Base-by-base conservation (phyloP, 2,797 vertebrate genomes). In the Chaenodraco wilsoni region DNA sequence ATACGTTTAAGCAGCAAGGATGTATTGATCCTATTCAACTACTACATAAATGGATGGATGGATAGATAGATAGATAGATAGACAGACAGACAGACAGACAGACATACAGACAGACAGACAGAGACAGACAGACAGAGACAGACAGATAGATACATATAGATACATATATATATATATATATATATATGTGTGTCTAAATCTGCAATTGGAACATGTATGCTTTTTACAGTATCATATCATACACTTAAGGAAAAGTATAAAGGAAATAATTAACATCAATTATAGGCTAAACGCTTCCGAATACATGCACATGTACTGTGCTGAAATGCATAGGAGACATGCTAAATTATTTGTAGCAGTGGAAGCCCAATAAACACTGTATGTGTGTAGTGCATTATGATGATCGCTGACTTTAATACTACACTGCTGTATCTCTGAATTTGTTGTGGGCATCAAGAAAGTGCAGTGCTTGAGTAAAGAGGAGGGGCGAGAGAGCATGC, bases 401-500 rank as follows among this genome's bases (percentile, higher is more conserved):
- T 33, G n/a, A 52, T 48, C 48, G 31, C 2, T 19, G 48, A 15
- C 55, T 83, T 64, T 9, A 59, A 50, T 54, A 56, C 43, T 13
- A 31, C 51, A 50, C 69, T 31, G 21, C 5, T 59, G 4, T 50
- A 50, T 51, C 50, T 55, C 7, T 50, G 60, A 57, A 59, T 79
- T 67, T 85, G 78, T 73, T 72, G 80, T 82, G 80, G 51, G 58
- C 65, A 60, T 68, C 78, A 66, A 74, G 77, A 72, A 82, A 78
- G 79, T 72, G 76, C 70, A 78, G 62, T 33, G 15, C 49, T 76
- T 79, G 72, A 84, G 84, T 85, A 82, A 87, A 76, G 88, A 85
- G 88, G 83, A 85, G 87, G 90, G 74, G 85, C 85, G 82, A 87
- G 81, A 56, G 88, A 87, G 86, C 81, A 56, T 79, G 76, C 65